A percentile compares a stretch with the other conserved stretches of the same genome.
Conservation (phyloP, 37 sponge, comb jelly and placozoan genomes). For the Sycon ciliatum region DNA sequence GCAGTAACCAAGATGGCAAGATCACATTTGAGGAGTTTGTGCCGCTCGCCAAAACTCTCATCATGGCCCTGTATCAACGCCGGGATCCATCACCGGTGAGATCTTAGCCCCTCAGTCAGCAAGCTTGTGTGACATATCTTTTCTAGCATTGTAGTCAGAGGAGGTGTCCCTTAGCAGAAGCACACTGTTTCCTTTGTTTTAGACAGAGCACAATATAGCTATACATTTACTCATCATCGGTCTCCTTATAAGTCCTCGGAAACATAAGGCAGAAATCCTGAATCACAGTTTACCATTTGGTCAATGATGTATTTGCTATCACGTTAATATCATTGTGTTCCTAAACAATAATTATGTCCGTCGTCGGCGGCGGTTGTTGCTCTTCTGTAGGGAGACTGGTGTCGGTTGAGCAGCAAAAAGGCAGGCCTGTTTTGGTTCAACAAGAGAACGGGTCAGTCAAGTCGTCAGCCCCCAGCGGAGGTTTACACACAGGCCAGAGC, state of each 20-base stretch:
- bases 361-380: background rate
- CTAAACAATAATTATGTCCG: background rate
- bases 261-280: no score
- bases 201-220: no score
- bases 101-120: background rate
- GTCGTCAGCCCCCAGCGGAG: constrained; percentile 20
- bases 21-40: constrained; percentile 62
- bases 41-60: constrained; percentile 63
- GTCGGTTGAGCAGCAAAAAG: constrained; percentile 46
- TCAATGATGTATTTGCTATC: no score
- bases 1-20: constrained; percentile 36
- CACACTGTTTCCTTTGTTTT: no score
- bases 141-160: no score
- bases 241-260: no score
- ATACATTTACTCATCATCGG: no score
- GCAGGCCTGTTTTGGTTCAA: constrained; percentile 68
- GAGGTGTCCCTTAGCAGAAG: no score
- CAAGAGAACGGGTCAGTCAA: constrained; percentile 68
- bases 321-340: no score
- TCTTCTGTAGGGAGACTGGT: constrained; percentile 63
- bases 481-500: no score
- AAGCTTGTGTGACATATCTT: no score
- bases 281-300: no score
- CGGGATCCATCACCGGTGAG: constrained; percentile 64
- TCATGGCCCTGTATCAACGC: constrained; percentile 56